Percentiles rank a stretch among this genome's conserved stretches.
These are phyloP conservation scores for Tetrax tetrax DNA, from an alignment of 2,113 vertebrate species.

Conservation along the genomic window DNA sequence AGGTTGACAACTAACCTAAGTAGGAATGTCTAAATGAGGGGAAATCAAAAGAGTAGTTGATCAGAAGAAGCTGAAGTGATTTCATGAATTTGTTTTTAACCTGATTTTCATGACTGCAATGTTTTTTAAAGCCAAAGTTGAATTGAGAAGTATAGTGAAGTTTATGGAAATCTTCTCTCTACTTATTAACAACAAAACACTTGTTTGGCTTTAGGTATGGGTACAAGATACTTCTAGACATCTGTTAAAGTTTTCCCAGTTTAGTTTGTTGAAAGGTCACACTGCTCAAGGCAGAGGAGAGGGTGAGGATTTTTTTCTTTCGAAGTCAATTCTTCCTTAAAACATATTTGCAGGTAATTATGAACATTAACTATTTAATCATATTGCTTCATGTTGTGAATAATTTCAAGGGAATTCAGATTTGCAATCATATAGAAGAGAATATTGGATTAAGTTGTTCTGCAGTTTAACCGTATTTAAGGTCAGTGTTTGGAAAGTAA, in stretches of 20 bases:
- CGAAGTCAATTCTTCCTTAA: neutral
- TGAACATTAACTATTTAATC: neutral
- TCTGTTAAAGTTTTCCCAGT: neutral
- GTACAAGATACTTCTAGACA: neutral
- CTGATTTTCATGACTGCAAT: neutral
- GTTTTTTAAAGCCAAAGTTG: neutral
- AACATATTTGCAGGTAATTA: neutral
- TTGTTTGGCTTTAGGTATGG: neutral
- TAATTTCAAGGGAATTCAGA: neutral
- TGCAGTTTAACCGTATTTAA: neutral
- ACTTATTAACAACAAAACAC: neutral
- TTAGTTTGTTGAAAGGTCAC: conserved; percentile 3
- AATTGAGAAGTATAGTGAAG: neutral
- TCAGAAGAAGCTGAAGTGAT: neutral
- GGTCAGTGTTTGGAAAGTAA: neutral
- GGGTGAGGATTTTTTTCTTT: neutral
- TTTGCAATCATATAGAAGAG: neutral
- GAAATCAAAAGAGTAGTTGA: neutral
- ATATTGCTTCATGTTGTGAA: neutral
- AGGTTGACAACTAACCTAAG: neutral
- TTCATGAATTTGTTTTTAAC: neutral
- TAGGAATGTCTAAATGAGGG: neutral
- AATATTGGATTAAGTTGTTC: neutral
- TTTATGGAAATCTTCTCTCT: neutral
- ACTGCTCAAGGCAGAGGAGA: neutral